Evolutionary conservation across 2,113 vertebrate genomes (phyloP).

Genomic region (Sterrhoptilus dennistouni): DNA sequence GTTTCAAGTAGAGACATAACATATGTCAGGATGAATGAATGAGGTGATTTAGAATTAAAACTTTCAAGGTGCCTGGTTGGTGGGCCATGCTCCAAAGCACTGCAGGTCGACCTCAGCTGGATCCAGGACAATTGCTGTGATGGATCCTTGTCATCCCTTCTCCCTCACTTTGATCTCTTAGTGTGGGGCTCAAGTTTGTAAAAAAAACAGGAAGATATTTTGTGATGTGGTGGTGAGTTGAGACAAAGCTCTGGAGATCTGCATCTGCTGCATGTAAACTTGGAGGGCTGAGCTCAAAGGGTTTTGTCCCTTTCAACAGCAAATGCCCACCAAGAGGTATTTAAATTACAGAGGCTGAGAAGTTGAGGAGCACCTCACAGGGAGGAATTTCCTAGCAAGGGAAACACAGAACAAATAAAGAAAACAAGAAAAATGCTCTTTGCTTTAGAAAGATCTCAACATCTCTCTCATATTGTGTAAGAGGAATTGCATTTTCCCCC

Average conservation of each 20-base stretch:
- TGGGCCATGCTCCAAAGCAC: not conserved
- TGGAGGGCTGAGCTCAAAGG: not conserved
- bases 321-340: not conserved
- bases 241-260: not conserved
- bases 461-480: not conserved
- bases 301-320: not conserved
- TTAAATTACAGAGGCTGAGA: not conserved
- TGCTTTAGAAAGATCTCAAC: not conserved
- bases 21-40: constrained; percentile 29
- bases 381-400: not conserved
- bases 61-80: not conserved
- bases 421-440: not conserved
- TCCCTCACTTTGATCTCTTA: not conserved
- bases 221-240: not conserved
- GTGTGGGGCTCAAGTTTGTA: not conserved
- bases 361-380: not conserved
- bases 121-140: not conserved
- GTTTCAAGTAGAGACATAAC: constrained; percentile 18
- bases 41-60: constrained; percentile 51
- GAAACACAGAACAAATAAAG: not conserved
- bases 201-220: not conserved
- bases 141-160: not conserved
- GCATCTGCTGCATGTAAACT: not conserved
- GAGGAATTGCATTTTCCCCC: not conserved
- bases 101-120: constrained; percentile 21